Conservation (phyloP, 2,797 vertebrate genomes). For the Mormyrus proboscirostris region DNA sequence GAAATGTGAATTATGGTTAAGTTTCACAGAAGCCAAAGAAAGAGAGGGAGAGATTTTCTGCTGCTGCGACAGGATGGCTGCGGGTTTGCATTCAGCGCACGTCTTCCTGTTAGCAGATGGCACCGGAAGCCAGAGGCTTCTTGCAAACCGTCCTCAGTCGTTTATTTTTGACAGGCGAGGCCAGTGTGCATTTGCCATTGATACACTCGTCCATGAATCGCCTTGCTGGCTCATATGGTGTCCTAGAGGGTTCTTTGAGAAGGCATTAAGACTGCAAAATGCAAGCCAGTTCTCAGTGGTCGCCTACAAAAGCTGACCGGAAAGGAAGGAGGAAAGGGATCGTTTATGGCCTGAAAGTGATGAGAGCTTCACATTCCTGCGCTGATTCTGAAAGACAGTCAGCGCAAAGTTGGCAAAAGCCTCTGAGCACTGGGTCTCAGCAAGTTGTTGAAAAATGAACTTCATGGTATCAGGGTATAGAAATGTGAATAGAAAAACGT, state of each 20-base stretch:
- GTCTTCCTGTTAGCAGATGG: conserved; percentile 72
- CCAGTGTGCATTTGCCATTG: neutral
- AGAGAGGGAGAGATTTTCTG: conserved; percentile 26
- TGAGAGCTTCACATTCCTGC: neutral
- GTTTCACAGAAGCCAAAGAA: neutral
- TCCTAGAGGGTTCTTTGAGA: neutral
- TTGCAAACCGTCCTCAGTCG: conserved; percentile 13
- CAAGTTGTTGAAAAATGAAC: neutral
- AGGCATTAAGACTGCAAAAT: neutral
- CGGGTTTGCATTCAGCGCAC: conserved; percentile 42
- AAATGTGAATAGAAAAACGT: neutral
- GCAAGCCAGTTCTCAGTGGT: neutral
- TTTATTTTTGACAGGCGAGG: conserved; percentile 15
- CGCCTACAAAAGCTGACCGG: neutral
- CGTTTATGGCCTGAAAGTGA: neutral
- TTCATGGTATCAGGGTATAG: neutral
- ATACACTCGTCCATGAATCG: neutral
- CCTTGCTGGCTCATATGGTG: neutral
- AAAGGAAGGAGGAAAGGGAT: neutral
- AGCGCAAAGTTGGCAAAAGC: neutral
- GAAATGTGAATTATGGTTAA: neutral
- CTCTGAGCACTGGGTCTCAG: neutral
- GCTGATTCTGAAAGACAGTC: neutral
- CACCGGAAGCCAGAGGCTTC: conserved; percentile 68
- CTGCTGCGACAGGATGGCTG: conserved; percentile 73